Conservation (phyloP, 2,113 vertebrate genomes). For the Xenotilapia leptura region DNA sequence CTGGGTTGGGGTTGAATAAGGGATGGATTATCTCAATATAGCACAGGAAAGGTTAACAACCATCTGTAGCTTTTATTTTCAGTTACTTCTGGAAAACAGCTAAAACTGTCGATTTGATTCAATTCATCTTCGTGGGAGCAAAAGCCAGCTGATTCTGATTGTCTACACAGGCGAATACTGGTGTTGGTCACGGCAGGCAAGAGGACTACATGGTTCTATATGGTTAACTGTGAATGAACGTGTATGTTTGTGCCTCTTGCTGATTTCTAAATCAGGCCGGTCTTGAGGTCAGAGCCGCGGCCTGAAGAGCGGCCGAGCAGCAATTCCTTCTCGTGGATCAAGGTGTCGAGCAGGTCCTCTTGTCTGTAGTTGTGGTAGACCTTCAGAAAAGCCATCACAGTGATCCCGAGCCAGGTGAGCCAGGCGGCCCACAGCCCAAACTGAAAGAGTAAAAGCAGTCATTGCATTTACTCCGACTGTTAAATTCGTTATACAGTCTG, state of each 20-base stretch:
- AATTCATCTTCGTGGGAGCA: background rate
- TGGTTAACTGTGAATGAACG: background rate
- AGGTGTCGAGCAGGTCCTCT: constrained; percentile 89
- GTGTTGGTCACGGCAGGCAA: constrained; percentile 29
- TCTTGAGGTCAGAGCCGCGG: constrained; percentile 77
- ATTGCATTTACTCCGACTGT: background rate
- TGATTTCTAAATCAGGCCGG: constrained; percentile 79
- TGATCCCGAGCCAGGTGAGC: constrained; percentile 90
- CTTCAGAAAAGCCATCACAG: constrained; percentile 90
- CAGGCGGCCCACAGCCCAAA: constrained; percentile 95
- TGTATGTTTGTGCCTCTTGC: background rate
- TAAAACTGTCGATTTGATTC: constrained; percentile 3
- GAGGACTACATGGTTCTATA: background rate
- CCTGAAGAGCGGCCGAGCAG: constrained; percentile 82
- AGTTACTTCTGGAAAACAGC: constrained; percentile 2
- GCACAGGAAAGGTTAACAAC: background rate
- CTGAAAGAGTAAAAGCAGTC: constrained; percentile 55
- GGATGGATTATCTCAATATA: background rate
- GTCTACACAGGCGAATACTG: constrained; percentile 45
- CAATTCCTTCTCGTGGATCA: constrained; percentile 94
- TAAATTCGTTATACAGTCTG: background rate
- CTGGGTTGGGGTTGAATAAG: background rate
- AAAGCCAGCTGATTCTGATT: constrained; percentile 43
- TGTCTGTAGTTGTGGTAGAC: constrained; percentile 94
- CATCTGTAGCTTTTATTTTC: background rate